Conservation (phyloP, 1,140 invertebrate genomes). For the Cydia strobilella region DNA sequence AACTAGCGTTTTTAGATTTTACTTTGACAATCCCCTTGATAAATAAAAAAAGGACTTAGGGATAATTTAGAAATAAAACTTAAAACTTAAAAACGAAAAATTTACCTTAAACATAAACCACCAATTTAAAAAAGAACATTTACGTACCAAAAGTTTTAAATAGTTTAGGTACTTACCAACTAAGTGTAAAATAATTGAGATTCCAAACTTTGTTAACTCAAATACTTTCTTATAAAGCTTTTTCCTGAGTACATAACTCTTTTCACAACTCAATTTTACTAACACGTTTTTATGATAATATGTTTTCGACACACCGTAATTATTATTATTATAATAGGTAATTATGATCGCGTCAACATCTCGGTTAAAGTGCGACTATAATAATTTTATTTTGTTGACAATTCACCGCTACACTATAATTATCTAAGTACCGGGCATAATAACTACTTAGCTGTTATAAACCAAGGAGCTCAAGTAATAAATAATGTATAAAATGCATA, state of each 20-base stretch:
- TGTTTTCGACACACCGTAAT: neutral
- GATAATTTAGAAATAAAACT: no score
- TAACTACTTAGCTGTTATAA: slow-evolving; percentile 14
- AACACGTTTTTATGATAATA: slow-evolving; percentile 4
- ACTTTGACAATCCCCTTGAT: no score
- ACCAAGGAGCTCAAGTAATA: slow-evolving; percentile 25
- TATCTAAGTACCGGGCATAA: slow-evolving; percentile 9
- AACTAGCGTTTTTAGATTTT: no score
- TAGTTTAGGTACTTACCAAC: no score
- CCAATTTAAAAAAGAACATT: no score
- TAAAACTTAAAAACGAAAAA: no score
- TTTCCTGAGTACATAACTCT: neutral
- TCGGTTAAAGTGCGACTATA: neutral
- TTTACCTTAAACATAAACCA: no score
- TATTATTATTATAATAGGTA: neutral
- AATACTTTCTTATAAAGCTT: neutral
- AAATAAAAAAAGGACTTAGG: no score
- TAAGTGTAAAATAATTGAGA: no score
- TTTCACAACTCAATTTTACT: neutral
- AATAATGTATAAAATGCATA: slow-evolving; percentile 13
- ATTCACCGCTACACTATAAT: slow-evolving; percentile 1
- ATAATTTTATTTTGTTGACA: slow-evolving; percentile 14
- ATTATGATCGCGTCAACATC: neutral
- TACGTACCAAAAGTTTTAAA: no score
- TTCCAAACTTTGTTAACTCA: neutral